Evolutionary conservation across 2,797 vertebrate species (phyloP), one percentile per base, ranked within the genome.

Genomic region (Cuniculus paca): DNA sequence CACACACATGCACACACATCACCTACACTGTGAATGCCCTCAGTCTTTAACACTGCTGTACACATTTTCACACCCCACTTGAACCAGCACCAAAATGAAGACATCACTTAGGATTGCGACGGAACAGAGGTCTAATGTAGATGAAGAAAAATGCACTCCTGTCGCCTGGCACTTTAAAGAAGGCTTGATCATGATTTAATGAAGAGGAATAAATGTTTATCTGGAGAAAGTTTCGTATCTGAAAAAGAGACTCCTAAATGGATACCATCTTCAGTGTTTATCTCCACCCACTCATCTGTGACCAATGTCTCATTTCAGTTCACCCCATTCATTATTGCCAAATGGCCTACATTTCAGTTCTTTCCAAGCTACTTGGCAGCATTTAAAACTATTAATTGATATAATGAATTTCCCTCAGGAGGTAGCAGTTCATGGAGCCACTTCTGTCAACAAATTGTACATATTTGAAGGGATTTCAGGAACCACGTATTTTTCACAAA

Each of bases 1-100:
- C 10, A 42, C 7, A 2, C 11, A 8, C 0, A n/a, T n/a, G n/a
- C n/a, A 17, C 1, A 63, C 2, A 11, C 3, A 34, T 8, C 9
- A 16, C 34, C 56, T 50, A 1, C 17, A n/a, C 13, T 22, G 42
- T 1, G 31, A 39, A 10, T 42, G 5, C 54, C 16, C 17, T 16
- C 36, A 28, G 19, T 34, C 28, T 92, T 80, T 20, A 88, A 36
- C 42, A 75, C 31, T 0, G 0, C 14, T 34, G 58, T 5, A 2
- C 16, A 17, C 1, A 19, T 19, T 63, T 22, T 26, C 31, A 56
- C 0, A 24, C 1, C 26, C 9, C 34, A 10, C n/a, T 26, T 12
- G 72, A 90, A 28, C 2, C n/a, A 56, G 5, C 36, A 2, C 68
- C 14, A 65, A 93, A 93, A n/a, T 16, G 34, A 95, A 88, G 42